Evolutionary conservation across 1,140 invertebrate species (phyloP), one percentile per base, ranked within the genome.

Genomic region (Heliconius hermathena): DNA sequence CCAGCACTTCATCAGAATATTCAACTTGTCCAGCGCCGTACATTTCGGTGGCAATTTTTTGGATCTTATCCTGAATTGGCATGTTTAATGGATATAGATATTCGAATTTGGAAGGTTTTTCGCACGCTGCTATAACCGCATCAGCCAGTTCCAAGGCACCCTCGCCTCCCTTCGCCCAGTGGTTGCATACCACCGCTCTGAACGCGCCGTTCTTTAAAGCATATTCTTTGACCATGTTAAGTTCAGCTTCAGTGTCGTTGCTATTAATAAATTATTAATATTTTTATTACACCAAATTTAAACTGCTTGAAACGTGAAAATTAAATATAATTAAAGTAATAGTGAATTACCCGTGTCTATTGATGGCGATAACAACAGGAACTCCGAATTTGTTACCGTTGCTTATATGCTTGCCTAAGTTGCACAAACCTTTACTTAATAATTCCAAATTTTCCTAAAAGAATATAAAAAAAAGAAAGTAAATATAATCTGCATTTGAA

Each of bases 301-400:
- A 1, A 54, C 8, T 18, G 18, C 5, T 20, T 54, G 1, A 54
- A 54, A 20, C 5, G 52, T 20, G 0, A 20, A 54, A 20, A 54
- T 54, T n/a, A 4, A 20, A 54, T 20, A 54, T 20, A 54, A 54
- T 57, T 22, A 3, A n/a, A 26, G 0, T 29, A 66, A 29, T 29
- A 29, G 22, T 22, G 11, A n/a, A 52, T 96, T 95, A 98, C 97
- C 94, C 91, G 92, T 99, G 98, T 81, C 95, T 95, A 93, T 99
- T 99, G 66, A 99, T 96, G 4, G 98, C 98, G 1, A 99, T 98
- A n/a, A 99, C 97, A 18, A 99, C 98, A 1, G 99, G 98, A 36
- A 99, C 95, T 41, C 98, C 98, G 95, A 97, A 99, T 90, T 97
- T 97, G 29, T 94, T 95, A 1, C 97, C 98, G 95, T 99, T 99